Conservation (phyloP, 1,140 invertebrate species). For the Mycetomoellerius zeteki region DNA sequence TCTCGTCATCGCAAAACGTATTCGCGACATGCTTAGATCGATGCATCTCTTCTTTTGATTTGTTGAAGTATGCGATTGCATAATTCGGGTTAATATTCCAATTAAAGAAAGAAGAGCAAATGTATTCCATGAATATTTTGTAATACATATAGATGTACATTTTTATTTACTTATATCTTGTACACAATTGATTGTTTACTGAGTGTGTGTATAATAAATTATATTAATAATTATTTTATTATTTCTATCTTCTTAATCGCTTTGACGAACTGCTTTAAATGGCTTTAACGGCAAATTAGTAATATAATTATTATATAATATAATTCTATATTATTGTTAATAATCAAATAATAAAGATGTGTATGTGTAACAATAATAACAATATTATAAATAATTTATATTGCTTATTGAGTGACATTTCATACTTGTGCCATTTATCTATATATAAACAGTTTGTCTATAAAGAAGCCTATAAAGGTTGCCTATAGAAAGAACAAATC, state of each 20-base stretch:
- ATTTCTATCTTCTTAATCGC: too few species aligned
- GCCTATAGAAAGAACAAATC: not conserved
- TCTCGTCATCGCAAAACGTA: conserved; percentile 10
- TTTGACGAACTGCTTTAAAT: too few species aligned
- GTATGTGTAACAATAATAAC: not conserved
- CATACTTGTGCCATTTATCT: not conserved
- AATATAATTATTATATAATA: not conserved
- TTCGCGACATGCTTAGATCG: conserved; percentile 30
- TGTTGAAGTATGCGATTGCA: not conserved
- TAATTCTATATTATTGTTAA: not conserved
- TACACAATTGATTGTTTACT: conserved; percentile 9
- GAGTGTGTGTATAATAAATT: not conserved
- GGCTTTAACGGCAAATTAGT: not conserved
- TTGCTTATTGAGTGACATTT: not conserved
- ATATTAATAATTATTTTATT: too few species aligned
- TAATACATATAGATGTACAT: not conserved
- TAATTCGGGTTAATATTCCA: conserved; percentile 19
- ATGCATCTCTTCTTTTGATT: not conserved
- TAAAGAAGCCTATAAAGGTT: too few species aligned
- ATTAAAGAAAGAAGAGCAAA: not conserved
- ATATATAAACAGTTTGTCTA: not conserved
- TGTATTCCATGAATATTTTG: not conserved
- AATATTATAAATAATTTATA: conserved; percentile 3
- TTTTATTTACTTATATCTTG: not conserved
- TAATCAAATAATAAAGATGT: conserved; percentile 4